Evolutionary conservation across 2,888 invertebrate species (phyloP).

Genomic region (Oxyscelio sp.): DNA sequence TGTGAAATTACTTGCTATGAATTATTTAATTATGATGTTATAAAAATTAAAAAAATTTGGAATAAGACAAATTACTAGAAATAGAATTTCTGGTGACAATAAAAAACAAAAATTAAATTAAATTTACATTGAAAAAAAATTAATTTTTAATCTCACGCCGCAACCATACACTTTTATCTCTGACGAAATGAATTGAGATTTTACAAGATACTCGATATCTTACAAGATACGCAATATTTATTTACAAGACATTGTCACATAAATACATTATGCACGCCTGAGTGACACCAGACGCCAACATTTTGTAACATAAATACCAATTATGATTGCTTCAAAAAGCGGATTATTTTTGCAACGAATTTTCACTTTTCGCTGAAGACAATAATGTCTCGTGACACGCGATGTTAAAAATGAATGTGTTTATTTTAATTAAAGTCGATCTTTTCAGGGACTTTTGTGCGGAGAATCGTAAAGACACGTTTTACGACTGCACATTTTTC

Average conservation of each 20-base stretch:
- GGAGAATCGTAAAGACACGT: constrained; percentile 2
- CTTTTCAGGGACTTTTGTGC: neutral
- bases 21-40: no score
- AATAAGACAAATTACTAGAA: no score
- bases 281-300: neutral
- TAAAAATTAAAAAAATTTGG: no score
- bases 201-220: no score
- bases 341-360: neutral
- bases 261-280: neutral
- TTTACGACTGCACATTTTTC: neutral
- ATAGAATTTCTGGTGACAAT: no score
- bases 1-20: no score
- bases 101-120: no score
- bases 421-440: constrained; percentile 1
- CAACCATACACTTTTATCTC: no score
- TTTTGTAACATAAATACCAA: neutral
- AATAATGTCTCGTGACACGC: neutral
- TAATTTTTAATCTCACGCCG: no score
- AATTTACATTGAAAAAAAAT: no score
- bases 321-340: neutral
- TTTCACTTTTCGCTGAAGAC: neutral
- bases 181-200: no score
- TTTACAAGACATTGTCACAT: neutral
- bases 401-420: constrained; percentile 1
- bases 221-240: no score